Conservation (phyloP, 2,888 invertebrate species). For the Tribolium freemani region DNA sequence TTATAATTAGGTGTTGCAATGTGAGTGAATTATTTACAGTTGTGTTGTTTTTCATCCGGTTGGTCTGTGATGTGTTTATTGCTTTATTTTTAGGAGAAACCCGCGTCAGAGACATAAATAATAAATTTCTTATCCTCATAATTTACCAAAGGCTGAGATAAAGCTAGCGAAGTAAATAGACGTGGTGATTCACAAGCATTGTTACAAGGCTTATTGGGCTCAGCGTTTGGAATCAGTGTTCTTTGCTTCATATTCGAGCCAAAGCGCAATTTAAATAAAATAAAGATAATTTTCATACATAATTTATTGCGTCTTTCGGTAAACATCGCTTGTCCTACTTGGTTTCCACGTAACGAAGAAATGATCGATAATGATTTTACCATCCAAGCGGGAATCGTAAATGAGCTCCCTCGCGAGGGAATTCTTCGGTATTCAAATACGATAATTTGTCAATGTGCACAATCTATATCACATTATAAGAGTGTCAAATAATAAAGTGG, state of each 20-base stretch:
- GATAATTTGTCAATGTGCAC: constrained; percentile 28
- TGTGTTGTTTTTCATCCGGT: constrained; percentile 32
- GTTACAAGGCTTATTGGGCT: constrained; percentile 38
- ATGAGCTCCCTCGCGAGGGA: background rate
- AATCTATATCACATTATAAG: constrained; percentile 45
- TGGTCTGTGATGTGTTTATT: constrained; percentile 42
- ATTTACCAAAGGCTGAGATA: constrained; percentile 39
- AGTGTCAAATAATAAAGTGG: constrained; percentile 63
- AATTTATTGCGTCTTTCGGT: constrained; percentile 50
- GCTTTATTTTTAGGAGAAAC: constrained; percentile 28
- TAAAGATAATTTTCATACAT: constrained; percentile 54
- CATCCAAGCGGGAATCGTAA: constrained; percentile 1
- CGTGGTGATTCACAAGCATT: constrained; percentile 35
- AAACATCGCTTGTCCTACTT: constrained; percentile 38
- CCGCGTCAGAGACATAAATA: constrained; percentile 37
- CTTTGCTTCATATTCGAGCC: background rate
- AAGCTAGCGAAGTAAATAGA: constrained; percentile 34
- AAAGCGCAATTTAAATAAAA: constrained; percentile 51
- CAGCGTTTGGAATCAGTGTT: constrained; percentile 23
- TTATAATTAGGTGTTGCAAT: constrained; percentile 13
- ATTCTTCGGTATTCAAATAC: constrained; percentile 1
- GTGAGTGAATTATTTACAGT: constrained; percentile 30
- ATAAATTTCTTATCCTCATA: constrained; percentile 39
- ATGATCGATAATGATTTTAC: constrained; percentile 7
- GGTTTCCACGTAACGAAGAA: background rate